Evolutionary conservation across 2,113 vertebrate genomes (phyloP).

Genomic region (Sylvilagus bachmani): DNA sequence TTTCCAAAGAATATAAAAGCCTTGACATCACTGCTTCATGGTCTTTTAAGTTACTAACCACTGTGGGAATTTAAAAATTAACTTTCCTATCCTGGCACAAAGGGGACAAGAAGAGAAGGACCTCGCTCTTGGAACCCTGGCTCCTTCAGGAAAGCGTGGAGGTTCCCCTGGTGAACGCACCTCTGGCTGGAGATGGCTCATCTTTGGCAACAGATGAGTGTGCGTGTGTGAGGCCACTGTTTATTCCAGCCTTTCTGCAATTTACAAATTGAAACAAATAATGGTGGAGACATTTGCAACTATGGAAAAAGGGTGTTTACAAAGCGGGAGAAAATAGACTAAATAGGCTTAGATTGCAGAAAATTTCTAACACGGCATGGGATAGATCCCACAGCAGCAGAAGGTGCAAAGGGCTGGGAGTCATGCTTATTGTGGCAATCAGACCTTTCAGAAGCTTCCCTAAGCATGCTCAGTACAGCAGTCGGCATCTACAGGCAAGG

Average conservation of each 20-base stretch:
- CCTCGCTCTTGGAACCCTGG: slow-evolving; percentile 68
- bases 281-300: slow-evolving; percentile 89
- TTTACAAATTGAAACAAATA: slow-evolving; percentile 92
- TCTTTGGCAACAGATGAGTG: slow-evolving; percentile 70
- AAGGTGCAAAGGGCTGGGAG: slow-evolving; percentile 85
- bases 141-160: slow-evolving; percentile 73
- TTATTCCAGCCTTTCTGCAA: slow-evolving; percentile 89
- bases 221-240: slow-evolving; percentile 86
- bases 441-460: slow-evolving; percentile 71
- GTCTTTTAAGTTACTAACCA: slow-evolving; percentile 28
- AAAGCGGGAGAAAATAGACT: slow-evolving; percentile 89
- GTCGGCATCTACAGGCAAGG: slow-evolving; percentile 50
- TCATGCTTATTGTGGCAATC: slow-evolving; percentile 79
- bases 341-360: slow-evolving; percentile 88
- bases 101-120: slow-evolving; percentile 51
- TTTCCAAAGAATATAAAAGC: slow-evolving; percentile 58
- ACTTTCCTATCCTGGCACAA: slow-evolving; percentile 68
- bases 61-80: slow-evolving; percentile 47
- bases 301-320: slow-evolving; percentile 91
- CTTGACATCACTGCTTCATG: not conserved
- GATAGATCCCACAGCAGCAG: slow-evolving; percentile 66
- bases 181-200: slow-evolving; percentile 77
- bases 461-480: slow-evolving; percentile 63
- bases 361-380: slow-evolving; percentile 83
- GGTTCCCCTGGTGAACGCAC: slow-evolving; percentile 62